These are phyloP conservation scores for Cosmia pyralina DNA, from an alignment of 2,888 invertebrate species.

Conservation along the genomic window DNA sequence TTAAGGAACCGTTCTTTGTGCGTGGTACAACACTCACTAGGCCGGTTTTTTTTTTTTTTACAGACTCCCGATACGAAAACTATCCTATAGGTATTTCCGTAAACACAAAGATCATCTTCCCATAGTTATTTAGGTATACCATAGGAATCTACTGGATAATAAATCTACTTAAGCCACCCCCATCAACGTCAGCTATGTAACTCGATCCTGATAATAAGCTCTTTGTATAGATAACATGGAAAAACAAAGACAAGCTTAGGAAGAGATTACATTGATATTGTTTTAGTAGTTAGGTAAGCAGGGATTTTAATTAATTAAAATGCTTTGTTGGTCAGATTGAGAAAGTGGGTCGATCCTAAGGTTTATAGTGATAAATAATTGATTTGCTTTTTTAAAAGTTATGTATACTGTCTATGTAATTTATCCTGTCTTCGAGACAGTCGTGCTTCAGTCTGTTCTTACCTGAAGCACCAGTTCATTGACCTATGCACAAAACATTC, in stretches of 20 bases:
- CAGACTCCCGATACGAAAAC: not conserved
- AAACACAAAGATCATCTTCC: conserved; percentile 25
- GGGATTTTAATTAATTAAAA: conserved; percentile 20
- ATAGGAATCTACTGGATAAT: conserved; percentile 36
- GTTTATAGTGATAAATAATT: not conserved
- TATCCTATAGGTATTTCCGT: not conserved
- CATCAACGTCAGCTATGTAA: conserved; percentile 67
- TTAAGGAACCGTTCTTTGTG: too few species aligned
- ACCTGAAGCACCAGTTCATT: not conserved
- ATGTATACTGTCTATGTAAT: too few species aligned
- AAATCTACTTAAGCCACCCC: conserved; percentile 57
- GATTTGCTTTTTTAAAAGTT: not conserved
- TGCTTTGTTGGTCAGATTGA: not conserved
- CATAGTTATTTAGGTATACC: conserved; percentile 8
- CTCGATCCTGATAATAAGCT: conserved; percentile 67
- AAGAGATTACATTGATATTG: conserved; percentile 45
- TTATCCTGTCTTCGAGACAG: too few species aligned
- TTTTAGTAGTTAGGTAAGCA: conserved; percentile 6
- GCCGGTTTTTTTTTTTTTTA: not conserved
- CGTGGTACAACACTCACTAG: too few species aligned
- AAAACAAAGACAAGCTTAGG: conserved; percentile 59
- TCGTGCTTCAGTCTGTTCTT: not conserved
- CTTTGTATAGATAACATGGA: conserved; percentile 63
- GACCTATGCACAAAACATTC: not conserved
- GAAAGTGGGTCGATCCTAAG: not conserved